Evolutionary conservation across 2,888 invertebrate species (phyloP).

Genomic region (Cephus nigrinus): DNA sequence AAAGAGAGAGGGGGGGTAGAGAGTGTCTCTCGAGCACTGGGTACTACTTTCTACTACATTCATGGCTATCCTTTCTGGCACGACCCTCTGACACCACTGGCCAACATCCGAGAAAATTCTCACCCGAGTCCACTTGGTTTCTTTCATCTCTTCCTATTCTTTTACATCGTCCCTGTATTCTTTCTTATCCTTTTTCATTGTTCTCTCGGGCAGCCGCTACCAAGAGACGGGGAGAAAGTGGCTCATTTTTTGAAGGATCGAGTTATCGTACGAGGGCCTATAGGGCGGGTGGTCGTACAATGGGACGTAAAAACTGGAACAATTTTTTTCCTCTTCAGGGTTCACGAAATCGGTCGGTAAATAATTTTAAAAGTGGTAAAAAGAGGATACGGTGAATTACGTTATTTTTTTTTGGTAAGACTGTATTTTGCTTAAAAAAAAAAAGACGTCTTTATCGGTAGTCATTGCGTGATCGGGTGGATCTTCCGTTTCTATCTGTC

Average conservation of each 20-base stretch:
- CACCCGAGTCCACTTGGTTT: background rate
- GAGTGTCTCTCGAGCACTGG: slow-evolving; percentile 6
- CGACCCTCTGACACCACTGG: slow-evolving; percentile 20
- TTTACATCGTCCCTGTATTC: background rate
- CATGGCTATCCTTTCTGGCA: slow-evolving; percentile 32
- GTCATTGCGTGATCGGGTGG: background rate
- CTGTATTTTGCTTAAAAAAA: background rate
- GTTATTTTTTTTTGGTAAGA: background rate
- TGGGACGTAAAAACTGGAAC: background rate
- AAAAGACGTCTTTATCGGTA: background rate
- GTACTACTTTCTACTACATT: slow-evolving; percentile 24
- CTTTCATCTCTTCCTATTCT: background rate
- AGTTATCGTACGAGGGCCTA: background rate
- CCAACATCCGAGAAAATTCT: slow-evolving; percentile 27
- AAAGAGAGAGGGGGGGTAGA: background rate
- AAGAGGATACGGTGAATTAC: background rate
- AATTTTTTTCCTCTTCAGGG: background rate
- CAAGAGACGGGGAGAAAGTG: background rate
- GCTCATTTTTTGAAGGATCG: slow-evolving; percentile 2
- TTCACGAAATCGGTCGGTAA: background rate
- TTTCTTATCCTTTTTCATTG: slow-evolving; percentile 3
- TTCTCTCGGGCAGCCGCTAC: background rate
- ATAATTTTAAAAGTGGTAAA: background rate
- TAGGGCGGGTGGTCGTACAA: background rate
- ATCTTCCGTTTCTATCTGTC: background rate